A percentile compares a stretch with the other conserved stretches of the same genome.
phyloP scores from a whole-genome alignment of 2,797 vertebrate species.

The Macrochelys suwanniensis region DNA sequence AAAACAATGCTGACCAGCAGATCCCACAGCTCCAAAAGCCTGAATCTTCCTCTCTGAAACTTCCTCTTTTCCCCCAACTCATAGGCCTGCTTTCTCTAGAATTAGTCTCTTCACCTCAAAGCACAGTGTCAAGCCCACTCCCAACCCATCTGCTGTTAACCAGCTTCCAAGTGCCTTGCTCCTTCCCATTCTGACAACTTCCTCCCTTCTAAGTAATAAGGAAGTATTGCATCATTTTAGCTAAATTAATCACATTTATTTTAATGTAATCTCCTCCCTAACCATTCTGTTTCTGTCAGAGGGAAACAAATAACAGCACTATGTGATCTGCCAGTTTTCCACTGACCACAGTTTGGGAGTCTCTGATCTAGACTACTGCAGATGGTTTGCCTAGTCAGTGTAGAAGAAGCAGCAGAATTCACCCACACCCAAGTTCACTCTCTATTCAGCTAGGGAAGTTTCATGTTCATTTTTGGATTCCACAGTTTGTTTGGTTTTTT shows the following conservation, averaged over 20 bases:
- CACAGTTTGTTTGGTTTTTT: neutral
- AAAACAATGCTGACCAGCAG: neutral
- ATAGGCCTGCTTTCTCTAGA: neutral
- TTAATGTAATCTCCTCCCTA: neutral
- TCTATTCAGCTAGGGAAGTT: neutral
- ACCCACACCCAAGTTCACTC: neutral
- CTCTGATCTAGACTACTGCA: neutral
- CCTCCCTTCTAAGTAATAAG: neutral
- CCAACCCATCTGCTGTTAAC: neutral
- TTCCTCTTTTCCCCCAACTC: neutral
- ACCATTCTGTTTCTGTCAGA: neutral
- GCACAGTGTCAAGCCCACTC: neutral
- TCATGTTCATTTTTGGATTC: neutral
- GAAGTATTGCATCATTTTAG: neutral
- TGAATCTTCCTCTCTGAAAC: neutral
- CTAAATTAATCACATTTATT: neutral
- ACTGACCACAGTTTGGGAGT: neutral
- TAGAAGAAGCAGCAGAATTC: neutral
- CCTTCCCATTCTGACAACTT: neutral
- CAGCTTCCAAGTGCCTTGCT: neutral
- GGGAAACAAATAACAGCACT: neutral
- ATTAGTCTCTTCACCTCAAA: neutral
- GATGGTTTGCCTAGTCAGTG: neutral
- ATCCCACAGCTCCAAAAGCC: neutral
- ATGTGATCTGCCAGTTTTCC: neutral